Base-by-base conservation (phyloP, 2,888 invertebrate species). In the Xiphydria camelus region DNA sequence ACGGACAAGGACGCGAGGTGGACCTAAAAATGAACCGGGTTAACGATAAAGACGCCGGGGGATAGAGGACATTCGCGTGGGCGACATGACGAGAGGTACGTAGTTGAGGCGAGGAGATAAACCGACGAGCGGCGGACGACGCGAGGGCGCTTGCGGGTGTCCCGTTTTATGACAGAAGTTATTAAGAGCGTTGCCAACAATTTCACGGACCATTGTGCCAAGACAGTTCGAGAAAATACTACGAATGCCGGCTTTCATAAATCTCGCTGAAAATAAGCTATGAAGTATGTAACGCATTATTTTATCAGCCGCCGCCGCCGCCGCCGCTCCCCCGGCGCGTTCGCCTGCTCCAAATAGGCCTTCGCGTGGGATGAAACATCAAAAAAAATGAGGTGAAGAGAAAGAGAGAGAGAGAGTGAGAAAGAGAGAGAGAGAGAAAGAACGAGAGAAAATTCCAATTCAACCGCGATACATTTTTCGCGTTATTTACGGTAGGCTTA, bases 111-210 rank as follows among this genome's bases (percentile, higher is more conserved):
- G 33, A 18, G 33, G 6, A 21, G 23, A 17, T 10, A 18, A n/a
- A n/a, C 5, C 23, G 22, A n/a, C 21, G 20, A 7, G 19, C 1
- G 7, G 19, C 22, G 22, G 18, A 26, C 20, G 25, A 15, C 10
- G 19, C 9, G 39, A 26, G 12, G n/a, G n/a, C n/a, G n/a, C n/a
- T n/a, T n/a, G n/a, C n/a, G n/a, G n/a, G n/a, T n/a, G n/a, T 26
- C 6, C 26, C 29, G 32, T 21, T 26, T 47, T 49, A 47, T 51
- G 56, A 56, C 52, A 22, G 33, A 23, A 45, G 57, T 62, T 63
- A 65, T 64, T 63, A 63, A 63, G 62, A 56, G 40, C 45, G 38
- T 49, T 61, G 64, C 63, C 65, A 64, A 56, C 65, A 59, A 63
- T 64, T 62, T 64, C 57, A 57, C 51, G 59, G 53, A 23, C 58